phyloP scores from a whole-genome alignment of 2,113 vertebrate genomes.

The Gambusia holbrooki region DNA sequence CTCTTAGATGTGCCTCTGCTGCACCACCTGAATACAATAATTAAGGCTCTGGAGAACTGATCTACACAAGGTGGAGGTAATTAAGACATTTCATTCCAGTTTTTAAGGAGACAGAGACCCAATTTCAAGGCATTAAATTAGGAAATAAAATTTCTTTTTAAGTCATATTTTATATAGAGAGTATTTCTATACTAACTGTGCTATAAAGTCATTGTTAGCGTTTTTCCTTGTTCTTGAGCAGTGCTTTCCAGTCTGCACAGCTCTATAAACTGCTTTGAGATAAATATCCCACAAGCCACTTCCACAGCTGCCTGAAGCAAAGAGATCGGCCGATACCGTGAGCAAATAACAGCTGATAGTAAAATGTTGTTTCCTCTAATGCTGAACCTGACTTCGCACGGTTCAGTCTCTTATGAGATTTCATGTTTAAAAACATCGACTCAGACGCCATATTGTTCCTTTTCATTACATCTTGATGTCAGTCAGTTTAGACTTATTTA shows the following conservation, averaged over 20 bases:
- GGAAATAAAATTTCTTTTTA: no score
- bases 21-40: no score
- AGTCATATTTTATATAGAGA: no score
- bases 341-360: neutral
- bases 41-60: no score
- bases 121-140: no score
- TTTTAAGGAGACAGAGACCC: no score
- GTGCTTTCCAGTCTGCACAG: neutral
- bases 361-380: neutral
- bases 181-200: no score
- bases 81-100: no score
- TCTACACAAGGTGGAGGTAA: no score
- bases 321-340: no score
- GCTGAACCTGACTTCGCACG: neutral
- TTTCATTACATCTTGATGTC: conserved; percentile 17
- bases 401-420: conserved; percentile 5
- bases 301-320: neutral
- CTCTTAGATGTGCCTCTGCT: no score
- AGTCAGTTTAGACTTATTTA: conserved; percentile 7
- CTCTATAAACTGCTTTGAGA: neutral
- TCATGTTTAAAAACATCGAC: neutral
- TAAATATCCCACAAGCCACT: neutral
- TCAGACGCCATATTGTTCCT: neutral
- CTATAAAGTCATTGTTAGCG: no score
- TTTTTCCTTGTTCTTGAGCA: neutral